These are phyloP conservation scores for Tauraco erythrolophus DNA, from an alignment of 2,113 vertebrate species.

Conservation along the genomic window DNA sequence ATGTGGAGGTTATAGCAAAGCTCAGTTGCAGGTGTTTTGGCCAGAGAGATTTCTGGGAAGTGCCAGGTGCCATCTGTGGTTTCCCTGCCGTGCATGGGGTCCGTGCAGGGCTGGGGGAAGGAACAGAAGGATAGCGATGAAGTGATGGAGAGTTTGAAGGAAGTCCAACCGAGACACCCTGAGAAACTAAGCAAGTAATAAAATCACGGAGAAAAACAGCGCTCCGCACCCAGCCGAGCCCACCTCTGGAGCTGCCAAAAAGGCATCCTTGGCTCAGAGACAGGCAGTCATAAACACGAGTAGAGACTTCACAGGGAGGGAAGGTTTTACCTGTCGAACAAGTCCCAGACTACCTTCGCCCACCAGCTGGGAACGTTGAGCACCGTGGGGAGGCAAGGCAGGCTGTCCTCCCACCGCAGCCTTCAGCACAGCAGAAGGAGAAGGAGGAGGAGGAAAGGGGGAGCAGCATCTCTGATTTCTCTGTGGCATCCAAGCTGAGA, in stretches of 20 bases:
- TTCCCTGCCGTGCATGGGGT: background rate
- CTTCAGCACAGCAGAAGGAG: background rate
- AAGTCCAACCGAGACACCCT: background rate
- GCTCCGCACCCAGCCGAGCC: background rate
- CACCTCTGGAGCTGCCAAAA: background rate
- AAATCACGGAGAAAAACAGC: conserved; percentile 14
- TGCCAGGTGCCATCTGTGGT: background rate
- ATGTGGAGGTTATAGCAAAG: background rate
- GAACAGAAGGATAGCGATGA: background rate
- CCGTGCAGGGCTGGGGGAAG: background rate
- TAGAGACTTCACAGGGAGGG: conserved; percentile 12
- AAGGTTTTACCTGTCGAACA: conserved; percentile 26
- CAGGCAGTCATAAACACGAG: background rate
- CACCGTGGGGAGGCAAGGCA: rapidly evolving
- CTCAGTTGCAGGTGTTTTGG: background rate
- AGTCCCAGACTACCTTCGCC: background rate
- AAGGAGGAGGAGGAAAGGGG: background rate
- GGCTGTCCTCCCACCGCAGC: background rate
- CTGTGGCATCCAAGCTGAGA: background rate
- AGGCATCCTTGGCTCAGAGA: conserved; percentile 34
- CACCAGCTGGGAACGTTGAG: conserved; percentile 5
- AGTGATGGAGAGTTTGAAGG: background rate
- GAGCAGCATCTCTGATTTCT: background rate
- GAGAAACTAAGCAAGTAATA: background rate
- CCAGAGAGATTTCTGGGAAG: background rate